phyloP scores from a whole-genome alignment of 2,113 vertebrate genomes.

The Brachyistius frenatus region DNA sequence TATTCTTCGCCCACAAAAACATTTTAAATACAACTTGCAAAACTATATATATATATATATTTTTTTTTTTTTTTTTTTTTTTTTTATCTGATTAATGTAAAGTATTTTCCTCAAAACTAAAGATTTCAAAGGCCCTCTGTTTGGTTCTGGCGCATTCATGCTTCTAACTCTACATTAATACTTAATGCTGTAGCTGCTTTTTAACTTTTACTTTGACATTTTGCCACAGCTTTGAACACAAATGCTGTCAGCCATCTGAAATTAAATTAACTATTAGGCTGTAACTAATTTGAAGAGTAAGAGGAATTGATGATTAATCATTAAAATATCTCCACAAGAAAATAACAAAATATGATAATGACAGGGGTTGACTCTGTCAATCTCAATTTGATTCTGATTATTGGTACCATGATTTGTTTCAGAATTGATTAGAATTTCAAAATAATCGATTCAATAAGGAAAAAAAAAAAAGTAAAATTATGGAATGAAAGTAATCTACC shows the following conservation, averaged over 20 bases:
- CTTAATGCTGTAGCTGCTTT: background rate
- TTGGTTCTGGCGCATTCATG: background rate
- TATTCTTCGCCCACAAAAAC: constrained; percentile 6
- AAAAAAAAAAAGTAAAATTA: no score
- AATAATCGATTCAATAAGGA: constrained; percentile 2
- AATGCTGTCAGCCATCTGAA: background rate
- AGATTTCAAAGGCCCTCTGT: background rate
- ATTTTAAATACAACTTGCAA: background rate
- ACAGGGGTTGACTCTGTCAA: background rate
- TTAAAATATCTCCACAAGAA: background rate
- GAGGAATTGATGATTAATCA: background rate
- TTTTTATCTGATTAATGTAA: background rate
- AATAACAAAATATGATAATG: background rate
- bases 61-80: no score
- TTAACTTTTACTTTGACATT: constrained; percentile 1
- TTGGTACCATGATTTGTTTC: background rate
- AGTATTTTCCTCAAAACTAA: background rate
- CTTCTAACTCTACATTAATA: constrained; percentile 3
- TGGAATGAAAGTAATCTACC: no score
- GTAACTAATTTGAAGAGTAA: background rate
- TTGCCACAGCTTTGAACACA: constrained; percentile 3
- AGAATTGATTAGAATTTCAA: background rate
- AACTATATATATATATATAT: background rate
- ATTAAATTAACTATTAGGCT: background rate
- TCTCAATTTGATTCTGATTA: background rate